Evolutionary conservation across 2,797 vertebrate genomes (phyloP).

Genomic region (Clarias laeviceps): DNA sequence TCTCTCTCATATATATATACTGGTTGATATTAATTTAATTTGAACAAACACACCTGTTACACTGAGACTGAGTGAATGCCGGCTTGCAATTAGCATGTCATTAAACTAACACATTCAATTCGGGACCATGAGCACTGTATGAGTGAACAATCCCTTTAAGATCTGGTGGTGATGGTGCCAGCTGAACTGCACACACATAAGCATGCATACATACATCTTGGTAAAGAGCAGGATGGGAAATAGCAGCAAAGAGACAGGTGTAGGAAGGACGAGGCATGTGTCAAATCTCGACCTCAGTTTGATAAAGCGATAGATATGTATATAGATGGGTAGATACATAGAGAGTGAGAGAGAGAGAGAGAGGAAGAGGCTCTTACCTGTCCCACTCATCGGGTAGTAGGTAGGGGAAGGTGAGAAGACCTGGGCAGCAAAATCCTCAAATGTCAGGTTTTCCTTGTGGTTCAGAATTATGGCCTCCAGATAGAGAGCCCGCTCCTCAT

Average conservation of each 20-base stretch:
- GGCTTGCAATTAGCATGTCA: conserved; percentile 16
- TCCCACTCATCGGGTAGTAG: conserved; percentile 85
- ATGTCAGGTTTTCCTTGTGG: conserved; percentile 95
- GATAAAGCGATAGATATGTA: conserved; percentile 62
- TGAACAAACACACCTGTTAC: conserved; percentile 18
- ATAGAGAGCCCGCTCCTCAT: conserved; percentile 95
- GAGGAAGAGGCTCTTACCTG: conserved; percentile 81
- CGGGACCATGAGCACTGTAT: background rate
- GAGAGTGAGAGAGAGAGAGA: conserved; percentile 69
- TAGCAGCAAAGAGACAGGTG: conserved; percentile 5
- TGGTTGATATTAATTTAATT: background rate
- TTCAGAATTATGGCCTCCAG: conserved; percentile 97
- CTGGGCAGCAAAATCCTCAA: conserved; percentile 96
- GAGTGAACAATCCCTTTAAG: conserved; percentile 9
- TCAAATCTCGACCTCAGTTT: conserved; percentile 27
- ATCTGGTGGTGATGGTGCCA: conserved; percentile 13
- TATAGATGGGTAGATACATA: conserved; percentile 65
- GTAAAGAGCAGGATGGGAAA: conserved; percentile 44
- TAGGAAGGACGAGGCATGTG: conserved; percentile 5
- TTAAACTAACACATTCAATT: background rate
- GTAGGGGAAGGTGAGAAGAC: conserved; percentile 93
- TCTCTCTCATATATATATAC: background rate
- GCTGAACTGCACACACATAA: background rate
- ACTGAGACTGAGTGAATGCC: conserved; percentile 3
- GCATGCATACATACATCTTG: background rate